Percentiles rank a stretch among this genome's conserved stretches.
phyloP scores from a whole-genome alignment of 2,888 invertebrate species.

The Hyppa rectilinea region DNA sequence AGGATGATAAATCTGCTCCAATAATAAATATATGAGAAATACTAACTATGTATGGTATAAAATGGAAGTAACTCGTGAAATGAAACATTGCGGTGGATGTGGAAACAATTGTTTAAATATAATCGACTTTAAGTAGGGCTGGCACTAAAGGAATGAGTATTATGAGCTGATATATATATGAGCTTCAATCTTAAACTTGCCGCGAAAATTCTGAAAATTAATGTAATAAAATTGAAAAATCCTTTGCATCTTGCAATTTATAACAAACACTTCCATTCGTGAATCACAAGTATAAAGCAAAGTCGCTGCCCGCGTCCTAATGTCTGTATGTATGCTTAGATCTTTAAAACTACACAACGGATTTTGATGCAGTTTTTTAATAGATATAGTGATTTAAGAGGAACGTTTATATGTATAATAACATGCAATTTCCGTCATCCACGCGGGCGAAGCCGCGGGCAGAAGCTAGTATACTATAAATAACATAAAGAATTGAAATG shows the following conservation, averaged over 20 bases:
- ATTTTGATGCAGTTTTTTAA: too few species aligned
- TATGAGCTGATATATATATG: too few species aligned
- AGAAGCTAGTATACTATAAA: too few species aligned
- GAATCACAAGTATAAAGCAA: too few species aligned
- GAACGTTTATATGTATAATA: too few species aligned
- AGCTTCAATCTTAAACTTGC: background rate
- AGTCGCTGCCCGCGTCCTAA: too few species aligned
- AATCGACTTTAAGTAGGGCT: slow-evolving; percentile 50
- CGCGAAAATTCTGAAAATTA: background rate
- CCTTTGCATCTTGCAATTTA: background rate
- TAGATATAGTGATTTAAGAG: too few species aligned
- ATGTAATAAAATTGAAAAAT: background rate
- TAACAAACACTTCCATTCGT: background rate
- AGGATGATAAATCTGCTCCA: slow-evolving; percentile 12
- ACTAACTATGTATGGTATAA: slow-evolving; percentile 4
- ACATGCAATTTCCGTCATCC: too few species aligned
- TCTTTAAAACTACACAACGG: too few species aligned
- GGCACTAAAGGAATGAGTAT: background rate
- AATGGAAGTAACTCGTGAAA: slow-evolving; percentile 26
- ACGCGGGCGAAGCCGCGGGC: too few species aligned
- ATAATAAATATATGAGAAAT: slow-evolving; percentile 1
- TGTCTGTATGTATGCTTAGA: too few species aligned
- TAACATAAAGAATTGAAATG: background rate
- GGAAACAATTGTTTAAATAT: slow-evolving; percentile 62
- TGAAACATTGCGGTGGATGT: slow-evolving; percentile 27